Base-by-base conservation (phyloP, 2,888 invertebrate species). In the Drosophila suboccidentalis region DNA sequence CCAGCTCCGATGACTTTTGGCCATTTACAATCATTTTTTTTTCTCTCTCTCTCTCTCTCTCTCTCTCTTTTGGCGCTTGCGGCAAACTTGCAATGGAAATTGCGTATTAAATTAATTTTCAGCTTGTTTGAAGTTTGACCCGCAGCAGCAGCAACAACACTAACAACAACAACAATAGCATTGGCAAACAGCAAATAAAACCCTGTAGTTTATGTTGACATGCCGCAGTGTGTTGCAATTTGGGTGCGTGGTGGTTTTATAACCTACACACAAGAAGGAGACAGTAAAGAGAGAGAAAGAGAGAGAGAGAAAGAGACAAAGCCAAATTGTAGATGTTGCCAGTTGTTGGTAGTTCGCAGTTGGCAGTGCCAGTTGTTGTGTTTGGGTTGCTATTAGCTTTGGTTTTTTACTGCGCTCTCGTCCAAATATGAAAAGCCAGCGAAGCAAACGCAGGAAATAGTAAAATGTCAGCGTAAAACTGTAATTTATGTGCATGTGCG, bases 381-480 rank as follows among this genome's bases (percentile, higher is more conserved):
- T 8, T 29, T 34, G 70, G 78, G 29, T 44, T 22, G 83, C 83
- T 80, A 77, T 85, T 87, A 82, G 84, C 85, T 87, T 87, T 80
- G 80, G 70, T 71, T 85, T 87, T 85, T 88, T 85, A 85, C 83
- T 88, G 76, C 78, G 54, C 73, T 55, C 54, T 59, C 69, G 58
- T 64, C 69, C 70, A 78, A 85, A 87, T 82, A 82, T 87, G 85
- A 87, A 84, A 87, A 80, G 87, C 71, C 87, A 87, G 82, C 62
- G 62, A 81, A 77, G 73, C 81, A 65, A 68, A 74, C 76, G 77
- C 68, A 67, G 79, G 72, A 77, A 89, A 89, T 87, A 85, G 88
- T 87, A 89, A 88, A 89, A 81, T 89, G 90, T 88, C 87, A 89
- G 90, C 87, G 87, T 80, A 90, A 87, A 88, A 88, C 72, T 83